phyloP scores from a whole-genome alignment of 1,140 invertebrate genomes.

The Bombyx mandarina region DNA sequence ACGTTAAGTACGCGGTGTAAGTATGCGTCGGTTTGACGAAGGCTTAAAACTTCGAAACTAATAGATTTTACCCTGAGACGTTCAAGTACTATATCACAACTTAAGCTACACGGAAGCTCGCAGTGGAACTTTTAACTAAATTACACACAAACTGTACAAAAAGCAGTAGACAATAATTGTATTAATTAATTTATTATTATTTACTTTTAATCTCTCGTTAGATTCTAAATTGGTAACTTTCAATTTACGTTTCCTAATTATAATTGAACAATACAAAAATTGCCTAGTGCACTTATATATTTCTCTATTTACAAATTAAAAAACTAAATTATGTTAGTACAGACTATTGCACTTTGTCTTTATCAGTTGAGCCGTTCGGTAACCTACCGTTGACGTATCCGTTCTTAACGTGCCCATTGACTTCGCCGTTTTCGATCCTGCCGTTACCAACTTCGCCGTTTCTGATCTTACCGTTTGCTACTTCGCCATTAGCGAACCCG shows the following conservation, averaged over 20 bases:
- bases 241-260: too few species aligned
- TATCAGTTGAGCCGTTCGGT: constrained; percentile 22
- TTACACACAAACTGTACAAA: constrained; percentile 4
- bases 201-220: too few species aligned
- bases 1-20: too few species aligned
- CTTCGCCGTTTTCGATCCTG: constrained; percentile 1
- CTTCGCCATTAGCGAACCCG: constrained; percentile 15
- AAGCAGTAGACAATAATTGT: not conserved
- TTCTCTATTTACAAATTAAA: too few species aligned
- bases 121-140: constrained; percentile 4
- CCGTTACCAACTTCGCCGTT: constrained; percentile 25
- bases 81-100: too few species aligned
- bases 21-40: too few species aligned
- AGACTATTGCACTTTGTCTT: constrained; percentile 52
- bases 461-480: constrained; percentile 10
- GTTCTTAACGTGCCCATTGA: constrained; percentile 6
- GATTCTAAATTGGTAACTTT: too few species aligned
- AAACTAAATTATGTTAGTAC: not conserved
- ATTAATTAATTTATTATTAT: not conserved
- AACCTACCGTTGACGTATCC: constrained; percentile 13
- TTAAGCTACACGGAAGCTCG: not conserved
- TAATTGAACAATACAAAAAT: too few species aligned
- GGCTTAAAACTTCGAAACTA: too few species aligned
- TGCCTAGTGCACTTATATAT: too few species aligned
- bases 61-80: too few species aligned